A percentile compares a stretch with the other conserved stretches of the same genome.
phyloP scores from a whole-genome alignment of 2,113 vertebrate genomes.

The Balaeniceps rex region DNA sequence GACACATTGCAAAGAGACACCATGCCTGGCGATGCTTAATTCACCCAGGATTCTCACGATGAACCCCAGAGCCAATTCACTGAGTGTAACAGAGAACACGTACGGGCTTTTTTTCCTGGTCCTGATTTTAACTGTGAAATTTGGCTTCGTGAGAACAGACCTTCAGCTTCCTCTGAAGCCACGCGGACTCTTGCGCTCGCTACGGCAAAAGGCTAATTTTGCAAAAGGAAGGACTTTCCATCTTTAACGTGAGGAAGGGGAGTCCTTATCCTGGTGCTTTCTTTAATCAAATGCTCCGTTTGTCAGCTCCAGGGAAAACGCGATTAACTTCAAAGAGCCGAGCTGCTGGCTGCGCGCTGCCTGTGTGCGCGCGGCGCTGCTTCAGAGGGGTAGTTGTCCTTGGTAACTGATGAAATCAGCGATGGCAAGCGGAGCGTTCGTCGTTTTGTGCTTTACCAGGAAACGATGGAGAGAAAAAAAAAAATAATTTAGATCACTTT shows the following conservation, averaged over 20 bases:
- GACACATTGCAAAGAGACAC: not conserved
- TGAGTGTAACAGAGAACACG: not conserved
- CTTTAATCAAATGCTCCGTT: not conserved
- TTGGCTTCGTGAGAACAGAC: not conserved
- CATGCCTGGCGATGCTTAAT: not conserved
- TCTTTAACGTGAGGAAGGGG: not conserved
- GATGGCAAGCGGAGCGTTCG: accelerated
- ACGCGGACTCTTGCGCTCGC: not conserved
- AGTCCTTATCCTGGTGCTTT: not conserved
- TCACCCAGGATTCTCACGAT: not conserved
- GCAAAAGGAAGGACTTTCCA: not conserved
- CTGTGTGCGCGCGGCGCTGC: accelerated
- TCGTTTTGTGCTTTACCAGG: not conserved
- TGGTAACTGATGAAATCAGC: no score
- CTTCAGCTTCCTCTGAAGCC: not conserved
- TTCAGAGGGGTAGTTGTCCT: not conserved
- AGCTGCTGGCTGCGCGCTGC: not conserved
- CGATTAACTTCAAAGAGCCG: not conserved
- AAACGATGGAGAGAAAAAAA: not conserved
- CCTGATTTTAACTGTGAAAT: not conserved
- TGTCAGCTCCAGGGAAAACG: not conserved
- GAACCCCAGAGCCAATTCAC: not conserved
- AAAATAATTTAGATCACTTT: no score
- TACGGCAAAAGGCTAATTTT: not conserved
- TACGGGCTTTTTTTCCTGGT: not conserved